Percentiles rank a stretch among this genome's conserved stretches.
These are phyloP conservation scores for Thripadectes ignobilis DNA, from an alignment of 2,797 vertebrate genomes.

Conservation along the genomic window DNA sequence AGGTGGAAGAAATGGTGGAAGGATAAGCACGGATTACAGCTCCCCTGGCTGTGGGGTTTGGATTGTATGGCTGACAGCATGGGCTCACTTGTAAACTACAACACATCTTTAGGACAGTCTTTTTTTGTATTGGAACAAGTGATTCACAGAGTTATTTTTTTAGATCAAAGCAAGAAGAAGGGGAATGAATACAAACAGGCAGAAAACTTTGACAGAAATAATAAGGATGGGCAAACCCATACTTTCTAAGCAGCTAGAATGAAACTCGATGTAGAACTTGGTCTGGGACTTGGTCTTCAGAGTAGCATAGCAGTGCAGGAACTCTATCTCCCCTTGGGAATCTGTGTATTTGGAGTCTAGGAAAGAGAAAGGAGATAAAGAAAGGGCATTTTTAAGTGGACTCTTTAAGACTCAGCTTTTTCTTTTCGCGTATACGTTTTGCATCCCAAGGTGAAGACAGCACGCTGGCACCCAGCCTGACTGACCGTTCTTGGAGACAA, in stretches of 20 bases:
- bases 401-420: neutral
- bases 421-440: neutral
- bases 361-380: neutral
- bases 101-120: neutral
- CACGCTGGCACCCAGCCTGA: neutral
- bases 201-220: neutral
- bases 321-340: constrained; percentile 89
- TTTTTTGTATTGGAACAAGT: neutral
- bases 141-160: neutral
- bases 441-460: neutral
- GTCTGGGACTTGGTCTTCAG: constrained; percentile 96
- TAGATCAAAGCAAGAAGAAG: neutral
- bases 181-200: neutral
- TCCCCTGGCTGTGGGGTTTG: neutral
- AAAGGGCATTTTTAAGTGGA: neutral
- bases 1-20: neutral
- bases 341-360: constrained; percentile 83
- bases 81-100: neutral
- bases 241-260: constrained; percentile 97
- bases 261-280: constrained; percentile 95
- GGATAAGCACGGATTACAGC: neutral
- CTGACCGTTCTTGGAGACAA: constrained; percentile 95
- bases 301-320: constrained; percentile 88
- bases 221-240: constrained; percentile 11
- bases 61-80: neutral